Evolutionary conservation across 2,888 invertebrate genomes (phyloP), one percentile per base, ranked within the genome.

Genomic region (Erebia ligea): DNA sequence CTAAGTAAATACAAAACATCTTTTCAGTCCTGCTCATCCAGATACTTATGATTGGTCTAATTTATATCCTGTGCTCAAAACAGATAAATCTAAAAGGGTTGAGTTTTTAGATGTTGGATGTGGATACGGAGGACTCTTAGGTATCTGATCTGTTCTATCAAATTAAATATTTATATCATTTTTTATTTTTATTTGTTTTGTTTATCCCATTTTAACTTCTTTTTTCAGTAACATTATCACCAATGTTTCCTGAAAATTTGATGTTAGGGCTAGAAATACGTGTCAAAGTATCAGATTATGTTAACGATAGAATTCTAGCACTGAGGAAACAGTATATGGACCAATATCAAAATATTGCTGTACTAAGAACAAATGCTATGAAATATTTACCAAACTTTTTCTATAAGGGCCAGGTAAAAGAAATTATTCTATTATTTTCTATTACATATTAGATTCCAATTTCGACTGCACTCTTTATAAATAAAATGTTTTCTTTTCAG

Each of bases 341-440:
- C 2, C 89, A 96, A 76, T 99, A 98, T 88, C 95, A 96, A 82
- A 99, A 99, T 89, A 96, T 99, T 79, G 98, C 99, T 56, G 99
- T 99, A 78, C 91, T 99, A 64, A 95, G 99, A 76, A 97, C 98
- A 15, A 99, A 99, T 94, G 99, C 99, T 1, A 99, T 99, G 99
- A 99, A 99, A 90, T 99, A 99, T 94, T 94, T 99, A 79, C 99
- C 99, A 2, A 99, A 99, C 88, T 99, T 97, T 89, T 99, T 99
- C 84, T 88, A 94, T 70, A 99, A 99, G 93, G 98, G 97, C 75
- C 99, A 98, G 95, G 97, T 97, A 89, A 42, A 50, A 48, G 67
- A 5, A 40, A 8, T 34, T 56, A 11, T 21, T 10, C 11, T 11
- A 10, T 21, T 13, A 2, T n/a, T n/a, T n/a, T n/a, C n/a, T n/a